phyloP scores from a whole-genome alignment of 1,140 invertebrate genomes.

The Drosophila teissieri region DNA sequence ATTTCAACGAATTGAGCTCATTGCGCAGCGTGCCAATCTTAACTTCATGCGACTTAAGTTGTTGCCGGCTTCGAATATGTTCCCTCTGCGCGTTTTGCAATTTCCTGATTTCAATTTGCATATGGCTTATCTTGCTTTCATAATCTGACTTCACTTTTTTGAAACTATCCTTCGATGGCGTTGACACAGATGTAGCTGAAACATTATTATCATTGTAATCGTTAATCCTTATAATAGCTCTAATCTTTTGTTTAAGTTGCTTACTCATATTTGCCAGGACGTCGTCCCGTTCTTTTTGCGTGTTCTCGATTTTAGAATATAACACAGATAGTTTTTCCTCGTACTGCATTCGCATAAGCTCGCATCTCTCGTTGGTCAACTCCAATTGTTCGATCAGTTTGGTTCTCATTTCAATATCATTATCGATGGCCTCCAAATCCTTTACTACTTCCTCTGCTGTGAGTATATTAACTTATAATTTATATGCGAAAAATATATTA shows the following conservation, averaged over 20 bases:
- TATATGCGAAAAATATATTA: not conserved
- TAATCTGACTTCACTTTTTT: conserved; percentile 96
- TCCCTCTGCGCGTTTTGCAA: conserved; percentile 95
- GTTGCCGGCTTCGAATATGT: conserved; percentile 92
- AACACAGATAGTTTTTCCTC: conserved; percentile 96
- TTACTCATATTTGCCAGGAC: conserved; percentile 88
- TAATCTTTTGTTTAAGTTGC: not conserved
- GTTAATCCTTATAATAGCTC: not conserved
- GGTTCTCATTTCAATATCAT: conserved; percentile 96
- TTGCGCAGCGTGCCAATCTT: conserved; percentile 91
- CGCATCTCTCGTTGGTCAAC: conserved; percentile 92
- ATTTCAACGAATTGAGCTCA: conserved; percentile 95
- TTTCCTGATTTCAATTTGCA: conserved; percentile 95
- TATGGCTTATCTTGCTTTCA: conserved; percentile 92
- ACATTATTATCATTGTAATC: not conserved
- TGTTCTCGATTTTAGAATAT: conserved; percentile 94
- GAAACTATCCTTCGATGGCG: conserved; percentile 90
- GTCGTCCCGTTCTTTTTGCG: conserved; percentile 96
- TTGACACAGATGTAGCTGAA: conserved; percentile 41
- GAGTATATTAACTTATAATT: not conserved
- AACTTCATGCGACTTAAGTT: conserved; percentile 93
- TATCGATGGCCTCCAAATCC: conserved; percentile 93
- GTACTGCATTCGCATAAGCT: conserved; percentile 94
- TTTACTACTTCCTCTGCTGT: conserved; percentile 85
- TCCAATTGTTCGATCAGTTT: conserved; percentile 97